A percentile compares a stretch with the other conserved stretches of the same genome.
Evolutionary conservation across 2,888 invertebrate species (phyloP).

Genomic region (Himalopsyche japonica): DNA sequence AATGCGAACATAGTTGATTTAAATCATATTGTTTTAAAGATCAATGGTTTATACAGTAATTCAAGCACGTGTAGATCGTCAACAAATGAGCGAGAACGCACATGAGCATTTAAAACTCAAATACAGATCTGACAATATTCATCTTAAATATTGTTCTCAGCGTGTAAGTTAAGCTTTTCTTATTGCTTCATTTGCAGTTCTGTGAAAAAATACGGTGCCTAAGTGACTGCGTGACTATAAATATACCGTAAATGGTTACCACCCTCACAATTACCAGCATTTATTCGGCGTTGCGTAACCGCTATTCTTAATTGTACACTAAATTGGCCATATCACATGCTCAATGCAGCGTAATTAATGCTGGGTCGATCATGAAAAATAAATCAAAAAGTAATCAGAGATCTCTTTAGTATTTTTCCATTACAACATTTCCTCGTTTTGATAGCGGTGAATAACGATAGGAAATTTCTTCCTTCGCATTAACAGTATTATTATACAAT

Average conservation of each 20-base stretch:
- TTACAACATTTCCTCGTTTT: not conserved
- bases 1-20: too few species aligned
- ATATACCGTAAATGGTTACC: not conserved
- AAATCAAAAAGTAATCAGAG: not conserved
- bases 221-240: not conserved
- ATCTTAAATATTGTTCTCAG: too few species aligned
- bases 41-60: too few species aligned
- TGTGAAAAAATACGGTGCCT: not conserved
- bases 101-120: too few species aligned
- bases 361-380: not conserved
- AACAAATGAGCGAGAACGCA: too few species aligned
- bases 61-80: too few species aligned
- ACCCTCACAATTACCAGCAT: not conserved
- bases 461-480: not conserved
- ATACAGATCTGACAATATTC: too few species aligned
- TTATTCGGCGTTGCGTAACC: not conserved
- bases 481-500: not conserved
- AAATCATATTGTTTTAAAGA: too few species aligned
- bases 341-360: not conserved
- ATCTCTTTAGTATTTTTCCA: not conserved
- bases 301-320: not conserved
- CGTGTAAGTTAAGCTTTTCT: too few species aligned
- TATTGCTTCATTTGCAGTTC: not conserved
- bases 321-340: not conserved
- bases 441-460: not conserved